Conservation (phyloP, 2,888 invertebrate species). For the Apamea epomidion region DNA sequence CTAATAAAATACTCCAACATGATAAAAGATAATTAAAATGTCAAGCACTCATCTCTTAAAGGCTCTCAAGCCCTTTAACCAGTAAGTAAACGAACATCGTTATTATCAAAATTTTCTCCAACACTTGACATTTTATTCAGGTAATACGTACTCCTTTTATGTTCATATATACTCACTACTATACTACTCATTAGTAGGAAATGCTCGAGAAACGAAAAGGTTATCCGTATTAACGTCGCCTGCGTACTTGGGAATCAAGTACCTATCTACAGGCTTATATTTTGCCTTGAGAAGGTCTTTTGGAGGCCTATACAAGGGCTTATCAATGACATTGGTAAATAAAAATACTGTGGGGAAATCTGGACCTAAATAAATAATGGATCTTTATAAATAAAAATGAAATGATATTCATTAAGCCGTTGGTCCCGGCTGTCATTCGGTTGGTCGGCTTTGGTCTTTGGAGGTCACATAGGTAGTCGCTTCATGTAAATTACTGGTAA, state of each 20-base stretch:
- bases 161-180: conserved; percentile 32
- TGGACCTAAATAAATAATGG: background rate
- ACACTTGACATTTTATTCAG: conserved; percentile 53
- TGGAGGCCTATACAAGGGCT: background rate
- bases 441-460: no score
- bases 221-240: conserved; percentile 34
- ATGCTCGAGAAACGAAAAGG: conserved; percentile 44
- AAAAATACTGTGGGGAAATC: background rate
- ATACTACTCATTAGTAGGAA: conserved; percentile 35
- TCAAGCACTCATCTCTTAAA: conserved; percentile 17
- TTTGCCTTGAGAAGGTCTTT: background rate
- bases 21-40: conserved; percentile 35
- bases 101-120: conserved; percentile 36
- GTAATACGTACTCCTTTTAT: conserved; percentile 30
- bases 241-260: conserved; percentile 21
- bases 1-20: background rate
- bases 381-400: no score
- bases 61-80: conserved; percentile 11
- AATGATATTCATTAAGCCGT: no score
- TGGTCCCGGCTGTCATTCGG: no score
- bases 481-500: no score
- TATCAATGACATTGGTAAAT: background rate
- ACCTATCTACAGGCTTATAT: background rate
- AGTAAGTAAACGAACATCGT: conserved; percentile 36
- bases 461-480: no score